Conservation (phyloP, 2,113 vertebrate species). For the Suricata suricatta region DNA sequence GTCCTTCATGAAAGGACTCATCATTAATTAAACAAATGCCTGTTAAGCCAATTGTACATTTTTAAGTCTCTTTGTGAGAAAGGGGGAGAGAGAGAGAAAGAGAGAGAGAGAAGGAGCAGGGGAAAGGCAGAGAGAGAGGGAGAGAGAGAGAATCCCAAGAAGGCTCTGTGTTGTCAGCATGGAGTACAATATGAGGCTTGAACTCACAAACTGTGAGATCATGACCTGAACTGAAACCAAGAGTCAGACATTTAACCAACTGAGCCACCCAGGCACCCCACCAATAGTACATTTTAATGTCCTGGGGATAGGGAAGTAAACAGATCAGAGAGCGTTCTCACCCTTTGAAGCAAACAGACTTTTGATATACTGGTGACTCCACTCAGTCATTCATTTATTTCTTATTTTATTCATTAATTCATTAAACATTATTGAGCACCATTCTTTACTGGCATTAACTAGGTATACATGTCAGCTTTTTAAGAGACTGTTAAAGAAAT, state of each 20-base stretch:
- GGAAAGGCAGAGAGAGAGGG: too few species aligned
- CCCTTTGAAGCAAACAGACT: not conserved
- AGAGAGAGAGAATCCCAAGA: too few species aligned
- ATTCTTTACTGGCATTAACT: not conserved
- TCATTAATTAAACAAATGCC: not conserved
- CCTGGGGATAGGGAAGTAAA: not conserved
- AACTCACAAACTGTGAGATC: too few species aligned
- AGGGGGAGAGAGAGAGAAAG: too few species aligned
- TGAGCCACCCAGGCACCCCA: too few species aligned
- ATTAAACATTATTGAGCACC: not conserved
- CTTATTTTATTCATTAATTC: not conserved
- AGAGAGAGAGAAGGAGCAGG: too few species aligned
- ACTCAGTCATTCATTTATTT: not conserved
- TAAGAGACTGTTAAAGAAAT: not conserved
- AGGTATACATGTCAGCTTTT: not conserved
- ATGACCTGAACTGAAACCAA: too few species aligned
- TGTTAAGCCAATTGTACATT: not conserved
- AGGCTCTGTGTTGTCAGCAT: too few species aligned
- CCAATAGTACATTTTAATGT: not conserved
- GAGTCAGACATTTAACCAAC: too few species aligned
- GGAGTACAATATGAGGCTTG: accelerated
- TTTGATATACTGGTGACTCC: too few species aligned
- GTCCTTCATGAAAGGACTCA: not conserved
- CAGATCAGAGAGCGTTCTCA: not conserved
- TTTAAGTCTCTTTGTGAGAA: too few species aligned